Evolutionary conservation across 1,140 invertebrate species (phyloP), one percentile per base, ranked within the genome.

Genomic region (Calycopis cecrops): DNA sequence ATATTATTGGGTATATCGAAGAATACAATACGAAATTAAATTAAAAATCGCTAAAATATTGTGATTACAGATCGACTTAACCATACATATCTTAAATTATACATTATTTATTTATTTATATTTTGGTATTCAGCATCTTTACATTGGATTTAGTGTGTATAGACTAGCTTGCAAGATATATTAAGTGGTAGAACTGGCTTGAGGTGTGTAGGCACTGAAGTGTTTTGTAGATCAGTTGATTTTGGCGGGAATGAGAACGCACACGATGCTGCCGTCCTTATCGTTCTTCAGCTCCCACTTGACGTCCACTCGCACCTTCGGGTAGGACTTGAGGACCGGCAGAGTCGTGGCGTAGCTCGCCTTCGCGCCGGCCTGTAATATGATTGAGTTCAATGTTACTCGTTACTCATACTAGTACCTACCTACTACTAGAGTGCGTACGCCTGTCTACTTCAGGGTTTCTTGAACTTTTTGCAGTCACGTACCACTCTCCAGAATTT

Each of bases 241-340:
- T 69, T 88, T 91, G 12, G 92, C 90, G 12, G 92, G 91, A 65
- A 94, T 92, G 52, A 91, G 38, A 9, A 92, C 71, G 67, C 93
- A 95, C 40, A 93, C 83, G 4, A 94, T 85, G 64, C 93, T 90
- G 42, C 90, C 83, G 0, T 67, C 69, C 3, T 89, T 79, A 51
- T 91, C 88, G 72, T 91, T 88, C 67, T 91, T 85, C 10, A 95
- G 70, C 76, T 94, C 91, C 92, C 92, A 94, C 78, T 92, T 93
- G 0, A 95, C 91, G 2, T 89, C 88, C 0, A 95, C 91, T 1
- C 76, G 88, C 0, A 94, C 91, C 69, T 88, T 90, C 3, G 94
- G 94, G 67, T 94, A 95, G 0, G 78, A 84, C 57, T 88, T 90
- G 2, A 90, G 66, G 1, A 95, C 87, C 0, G 89, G 89, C 50